phyloP scores from a whole-genome alignment of 2,888 invertebrate species.

The Diloba caeruleocephala region DNA sequence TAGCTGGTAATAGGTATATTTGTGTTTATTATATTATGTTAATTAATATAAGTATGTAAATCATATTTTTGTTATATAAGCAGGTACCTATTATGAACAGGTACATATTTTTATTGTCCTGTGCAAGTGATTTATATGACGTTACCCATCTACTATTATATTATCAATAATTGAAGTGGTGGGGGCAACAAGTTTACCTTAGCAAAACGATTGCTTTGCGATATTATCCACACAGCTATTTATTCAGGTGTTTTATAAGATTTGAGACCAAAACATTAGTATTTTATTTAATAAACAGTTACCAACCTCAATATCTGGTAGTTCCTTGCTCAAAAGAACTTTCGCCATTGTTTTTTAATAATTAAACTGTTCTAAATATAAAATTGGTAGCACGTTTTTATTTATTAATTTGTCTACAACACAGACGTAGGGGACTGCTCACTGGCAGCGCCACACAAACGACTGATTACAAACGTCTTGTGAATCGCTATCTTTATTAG shows the following conservation, averaged over 20 bases:
- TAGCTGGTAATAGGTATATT: background rate
- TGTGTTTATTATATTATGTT: background rate
- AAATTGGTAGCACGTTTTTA: constrained; percentile 14
- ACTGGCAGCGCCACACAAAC: constrained; percentile 85
- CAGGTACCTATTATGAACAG: too few species aligned
- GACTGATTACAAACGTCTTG: constrained; percentile 64
- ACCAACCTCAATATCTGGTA: constrained; percentile 95
- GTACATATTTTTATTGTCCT: too few species aligned
- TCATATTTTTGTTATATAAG: too few species aligned
- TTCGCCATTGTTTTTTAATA: constrained; percentile 82
- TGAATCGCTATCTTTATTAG: constrained; percentile 18
- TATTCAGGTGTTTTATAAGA: background rate
- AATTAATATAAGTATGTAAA: too few species aligned
- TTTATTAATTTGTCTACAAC: constrained; percentile 27
- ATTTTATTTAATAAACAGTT: background rate
- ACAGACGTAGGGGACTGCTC: constrained; percentile 80
- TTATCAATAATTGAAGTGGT: background rate
- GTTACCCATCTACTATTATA: too few species aligned
- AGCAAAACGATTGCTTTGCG: constrained; percentile 1
- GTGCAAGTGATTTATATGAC: too few species aligned
- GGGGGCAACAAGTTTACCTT: background rate
- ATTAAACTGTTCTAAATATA: constrained; percentile 7
- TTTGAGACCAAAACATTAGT: constrained; percentile 12
- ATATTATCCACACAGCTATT: background rate
- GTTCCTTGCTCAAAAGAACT: constrained; percentile 91